These are phyloP conservation scores for Hoplias malabaricus DNA, from an alignment of 2,113 vertebrate species.

Conservation along the genomic window DNA sequence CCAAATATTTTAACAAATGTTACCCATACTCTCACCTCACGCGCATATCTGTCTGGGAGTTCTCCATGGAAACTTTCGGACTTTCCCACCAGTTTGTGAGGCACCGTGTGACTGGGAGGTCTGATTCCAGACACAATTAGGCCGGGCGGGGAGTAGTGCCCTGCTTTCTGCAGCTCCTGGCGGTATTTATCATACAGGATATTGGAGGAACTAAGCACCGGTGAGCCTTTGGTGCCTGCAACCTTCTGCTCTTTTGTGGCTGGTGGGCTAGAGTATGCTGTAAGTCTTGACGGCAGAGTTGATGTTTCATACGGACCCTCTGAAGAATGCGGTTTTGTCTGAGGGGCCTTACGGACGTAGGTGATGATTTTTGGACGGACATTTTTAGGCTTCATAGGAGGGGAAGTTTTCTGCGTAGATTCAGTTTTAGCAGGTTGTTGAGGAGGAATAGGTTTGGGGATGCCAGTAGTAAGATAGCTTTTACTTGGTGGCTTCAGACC, in stretches of 20 bases:
- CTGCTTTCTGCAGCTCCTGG: constrained; percentile 83
- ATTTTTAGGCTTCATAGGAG: constrained; percentile 82
- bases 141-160: constrained; percentile 76
- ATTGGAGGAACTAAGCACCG: constrained; percentile 65
- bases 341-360: constrained; percentile 85
- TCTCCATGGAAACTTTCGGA: constrained; percentile 77
- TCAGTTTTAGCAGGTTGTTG: constrained; percentile 70
- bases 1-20: not conserved
- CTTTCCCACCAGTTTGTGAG: constrained; percentile 77
- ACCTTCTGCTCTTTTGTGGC: constrained; percentile 72
- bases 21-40: constrained; percentile 61
- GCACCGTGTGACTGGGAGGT: constrained; percentile 69
- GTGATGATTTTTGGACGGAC: constrained; percentile 96
- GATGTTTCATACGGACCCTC: constrained; percentile 67
- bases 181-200: constrained; percentile 83
- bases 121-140: constrained; percentile 78
- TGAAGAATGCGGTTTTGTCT: constrained; percentile 66
- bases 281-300: constrained; percentile 65
- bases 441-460: constrained; percentile 79
- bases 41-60: constrained; percentile 70
- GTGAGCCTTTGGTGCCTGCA: constrained; percentile 61
- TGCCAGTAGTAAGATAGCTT: constrained; percentile 73
- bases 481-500: constrained; percentile 77
- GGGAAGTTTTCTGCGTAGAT: constrained; percentile 53
- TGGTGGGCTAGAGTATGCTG: constrained; percentile 66